Base-by-base conservation (phyloP, 2,888 invertebrate species). In the Anticlea derivata region DNA sequence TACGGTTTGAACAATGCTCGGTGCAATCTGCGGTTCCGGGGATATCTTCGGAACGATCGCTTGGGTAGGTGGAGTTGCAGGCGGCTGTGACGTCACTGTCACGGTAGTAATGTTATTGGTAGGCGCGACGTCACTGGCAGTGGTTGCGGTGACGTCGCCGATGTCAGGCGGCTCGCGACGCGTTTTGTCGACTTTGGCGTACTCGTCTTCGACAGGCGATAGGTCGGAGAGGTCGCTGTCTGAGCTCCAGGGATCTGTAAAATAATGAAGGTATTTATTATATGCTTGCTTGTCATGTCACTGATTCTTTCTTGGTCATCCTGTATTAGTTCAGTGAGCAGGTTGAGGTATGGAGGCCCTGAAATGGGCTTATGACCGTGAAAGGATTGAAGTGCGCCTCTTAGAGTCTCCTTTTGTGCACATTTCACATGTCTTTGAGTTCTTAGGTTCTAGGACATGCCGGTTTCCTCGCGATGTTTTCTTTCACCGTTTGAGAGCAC, bases 201-300 rank as follows among this genome's bases (percentile, higher is more conserved):
- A 89, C 57, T 90, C 89, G 61, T 93, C 93, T 63, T 97, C 95
- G 43, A 96, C 95, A 0, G 96, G 96, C 62, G 96, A 96, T 47
- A 95, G 88, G 83, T 97, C 96, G 1, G 96, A 96, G 34, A 95
- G 93, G 78, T 97, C 97, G 41, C 96, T 96, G 75, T 97, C 97
- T 6, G 96, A 96, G 56, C 96, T 92, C 90, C 96, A 96, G 7
- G 95, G 94, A 79, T 95, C 95, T 81, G 62, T 1, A 45, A 27
- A 23, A 23, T n/a, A 4, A 17, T 4, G 17, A 17, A 4, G 17
- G 17, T 17, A 3, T 17, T 17, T 17, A 3, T 17, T 3, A 2
- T 17, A 17, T 17, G 17, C 4, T 17, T 4, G 17, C 4, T 17
- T 4, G 17, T 4, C 4, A 4, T 17, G 4, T 17, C 17, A 17